Evolutionary conservation across 2,797 vertebrate genomes (phyloP), one percentile per base, ranked within the genome.

Genomic region (Orestias chungarensis): DNA sequence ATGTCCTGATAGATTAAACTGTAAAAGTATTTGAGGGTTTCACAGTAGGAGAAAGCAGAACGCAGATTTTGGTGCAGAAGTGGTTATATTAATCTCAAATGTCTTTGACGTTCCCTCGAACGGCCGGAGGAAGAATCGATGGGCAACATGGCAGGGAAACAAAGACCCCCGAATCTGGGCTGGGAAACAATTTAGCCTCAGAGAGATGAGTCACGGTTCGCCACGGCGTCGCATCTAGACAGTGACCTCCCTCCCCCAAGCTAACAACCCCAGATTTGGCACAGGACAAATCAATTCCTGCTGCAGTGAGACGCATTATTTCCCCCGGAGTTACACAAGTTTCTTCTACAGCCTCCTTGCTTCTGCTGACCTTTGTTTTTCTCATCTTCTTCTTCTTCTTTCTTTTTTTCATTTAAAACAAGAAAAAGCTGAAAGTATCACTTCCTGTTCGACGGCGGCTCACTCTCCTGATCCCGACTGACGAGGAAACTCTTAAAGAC

Each of bases 111-210:
- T 73, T 86, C 64, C 67, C 70, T 84, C 77, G 50, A 70, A 79
- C 74, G 75, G 72, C 77, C 67, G 70, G 68, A 67, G 70, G 71
- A 18, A 18, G 84, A 90, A 91, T 92, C 87, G 84, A 88, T 91
- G 82, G 78, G 76, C 81, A 64, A 82, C n/a, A n/a, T n/a, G n/a
- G n/a, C n/a, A n/a, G n/a, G 69, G 55, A 66, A 74, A 75, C 2
- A 70, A 31, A 75, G 57, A 67, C 64, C 70, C 80, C 66, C 61
- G 70, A 84, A 76, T 79, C 73, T 62, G 70, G 73, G 81, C 66
- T 52, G 62, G 66, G 79, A 88, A 88, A 85, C 77, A 79, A 75
- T 88, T 85, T 84, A 18, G 6, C 64, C 75, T 70, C 59, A 79
- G 69, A 38, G 44, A 35, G 75, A 81, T 76, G 82, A 83, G 81